Evolutionary conservation across 2,888 invertebrate species (phyloP).

Genomic region (Doris montereyensis): DNA sequence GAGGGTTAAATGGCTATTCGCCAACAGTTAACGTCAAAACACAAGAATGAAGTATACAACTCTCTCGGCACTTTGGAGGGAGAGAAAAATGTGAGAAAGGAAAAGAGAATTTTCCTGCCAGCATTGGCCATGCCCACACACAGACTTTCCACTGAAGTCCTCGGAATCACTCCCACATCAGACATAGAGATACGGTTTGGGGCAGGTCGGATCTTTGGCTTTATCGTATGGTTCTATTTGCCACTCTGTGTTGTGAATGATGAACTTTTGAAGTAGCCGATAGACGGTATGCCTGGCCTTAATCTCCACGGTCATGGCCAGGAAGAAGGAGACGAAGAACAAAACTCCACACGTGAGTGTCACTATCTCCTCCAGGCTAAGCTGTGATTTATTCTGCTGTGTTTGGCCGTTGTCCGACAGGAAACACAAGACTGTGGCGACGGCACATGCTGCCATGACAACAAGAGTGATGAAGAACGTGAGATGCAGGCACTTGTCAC

Average conservation of each 20-base stretch:
- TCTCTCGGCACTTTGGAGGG: too few relatives aligned
- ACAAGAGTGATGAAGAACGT: constrained; percentile 74
- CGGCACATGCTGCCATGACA: constrained; percentile 75
- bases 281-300: constrained; percentile 75
- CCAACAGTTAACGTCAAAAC: too few relatives aligned
- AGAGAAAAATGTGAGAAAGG: too few relatives aligned
- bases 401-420: constrained; percentile 72
- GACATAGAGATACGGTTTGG: constrained; percentile 30
- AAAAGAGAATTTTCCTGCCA: too few relatives aligned
- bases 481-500: constrained; percentile 75
- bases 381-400: constrained; percentile 52
- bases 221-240: constrained; percentile 73
- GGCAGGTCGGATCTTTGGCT: constrained; percentile 37
- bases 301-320: constrained; percentile 76
- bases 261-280: constrained; percentile 72
- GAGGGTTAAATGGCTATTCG: too few relatives aligned
- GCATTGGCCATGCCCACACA: too few relatives aligned
- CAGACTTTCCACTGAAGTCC: too few relatives aligned
- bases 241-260: constrained; percentile 74
- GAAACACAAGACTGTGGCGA: constrained; percentile 75
- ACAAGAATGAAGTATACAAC: too few relatives aligned
- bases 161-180: too few relatives aligned
- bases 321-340: constrained; percentile 76
- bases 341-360: constrained; percentile 76
- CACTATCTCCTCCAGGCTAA: constrained; percentile 74